Percentiles rank a stretch among this genome's conserved stretches.
phyloP scores from a whole-genome alignment of 37 sponge, comb jelly and placozoan genomes.

The Spongia lamella region DNA sequence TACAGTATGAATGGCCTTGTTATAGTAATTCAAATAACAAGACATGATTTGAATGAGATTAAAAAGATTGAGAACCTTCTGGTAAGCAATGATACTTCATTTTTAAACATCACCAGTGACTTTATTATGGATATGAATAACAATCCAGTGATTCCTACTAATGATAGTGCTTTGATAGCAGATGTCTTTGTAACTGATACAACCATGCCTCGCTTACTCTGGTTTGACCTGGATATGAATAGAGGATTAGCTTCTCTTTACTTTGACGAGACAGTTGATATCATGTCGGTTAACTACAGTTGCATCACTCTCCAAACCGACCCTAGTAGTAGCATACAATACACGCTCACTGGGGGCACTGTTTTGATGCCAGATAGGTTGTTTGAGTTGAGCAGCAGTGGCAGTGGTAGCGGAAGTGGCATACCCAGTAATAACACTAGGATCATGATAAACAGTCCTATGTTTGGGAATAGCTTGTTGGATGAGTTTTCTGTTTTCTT shows the following conservation, averaged over 20 bases:
- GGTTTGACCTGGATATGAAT: slow-evolving; percentile 87
- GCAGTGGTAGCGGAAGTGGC: slow-evolving; percentile 21
- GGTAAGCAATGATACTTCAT: slow-evolving; percentile 37
- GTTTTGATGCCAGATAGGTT: slow-evolving; percentile 38
- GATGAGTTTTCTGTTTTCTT: slow-evolving; percentile 52
- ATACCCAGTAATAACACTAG: background rate
- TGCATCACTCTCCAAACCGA: slow-evolving; percentile 59
- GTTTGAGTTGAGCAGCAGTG: slow-evolving; percentile 3
- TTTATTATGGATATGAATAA: slow-evolving; percentile 71
- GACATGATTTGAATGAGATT: slow-evolving; percentile 74
- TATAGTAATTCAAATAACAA: slow-evolving; percentile 62
- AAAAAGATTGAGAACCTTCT: slow-evolving; percentile 64
- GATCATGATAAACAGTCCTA: slow-evolving; percentile 16
- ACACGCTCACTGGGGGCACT: slow-evolving; percentile 67
- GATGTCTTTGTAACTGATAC: slow-evolving; percentile 35
- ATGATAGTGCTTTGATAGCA: slow-evolving; percentile 15
- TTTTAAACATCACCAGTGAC: slow-evolving; percentile 37
- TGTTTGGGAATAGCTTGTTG: slow-evolving; percentile 9
- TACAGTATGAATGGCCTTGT: slow-evolving; percentile 54
- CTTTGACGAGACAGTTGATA: slow-evolving; percentile 75
- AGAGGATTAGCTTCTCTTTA: slow-evolving; percentile 63
- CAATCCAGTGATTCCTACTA: slow-evolving; percentile 54
- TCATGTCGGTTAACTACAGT: slow-evolving; percentile 60
- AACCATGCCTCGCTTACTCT: slow-evolving; percentile 47
- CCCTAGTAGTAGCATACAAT: slow-evolving; percentile 17